Base-by-base conservation (phyloP, 2,113 vertebrate species). In the Hemicordylus capensis region DNA sequence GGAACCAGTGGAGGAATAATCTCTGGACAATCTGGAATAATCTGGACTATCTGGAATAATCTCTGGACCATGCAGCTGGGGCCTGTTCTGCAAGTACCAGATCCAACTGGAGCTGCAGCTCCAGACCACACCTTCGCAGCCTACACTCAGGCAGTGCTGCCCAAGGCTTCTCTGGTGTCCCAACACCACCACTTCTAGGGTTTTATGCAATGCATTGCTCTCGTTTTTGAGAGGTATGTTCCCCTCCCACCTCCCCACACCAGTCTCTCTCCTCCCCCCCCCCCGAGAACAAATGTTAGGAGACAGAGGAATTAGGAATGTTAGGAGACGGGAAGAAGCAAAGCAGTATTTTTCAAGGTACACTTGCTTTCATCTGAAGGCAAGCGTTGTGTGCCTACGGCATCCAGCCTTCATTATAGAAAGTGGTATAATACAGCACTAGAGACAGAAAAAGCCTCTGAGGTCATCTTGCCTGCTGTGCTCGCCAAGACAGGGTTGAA, bases 161-260 rank as follows among this genome's bases (percentile, higher is more conserved):
- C 19, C 37, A 42, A 20, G 3, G 11, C 11, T 14, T 51, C 44
- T 2, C 24, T 28, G 28, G 3, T 15, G 64, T n/a, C 31, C n/a
- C 4, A 12, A 15, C 10, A 3, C 22, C 70, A 11, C 64, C 77
- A 46, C 81, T 1, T 1, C 1, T 0, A 54, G 26, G 48, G 37
- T 67, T 31, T 0, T 37, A 3, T 61, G 34, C 10, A 59, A n/a
- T 1, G 0, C 81, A 78, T 39, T 0, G 0, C 2, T 80, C 64
- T 4, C 1, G 46, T 31, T 51, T 34, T 67, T 51, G 34, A 37
- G 61, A 1, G 12, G 77, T 83, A 79, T 31, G 19, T 28, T 48
- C 1, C 19, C n/a, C n/a, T n/a, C n/a, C n/a, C n/a, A n/a, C n/a
- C n/a, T n/a, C n/a, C n/a, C n/a, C n/a, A n/a, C n/a, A n/a, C n/a